phyloP scores from a whole-genome alignment of 2,797 vertebrate genomes.

The Molossus molossus region DNA sequence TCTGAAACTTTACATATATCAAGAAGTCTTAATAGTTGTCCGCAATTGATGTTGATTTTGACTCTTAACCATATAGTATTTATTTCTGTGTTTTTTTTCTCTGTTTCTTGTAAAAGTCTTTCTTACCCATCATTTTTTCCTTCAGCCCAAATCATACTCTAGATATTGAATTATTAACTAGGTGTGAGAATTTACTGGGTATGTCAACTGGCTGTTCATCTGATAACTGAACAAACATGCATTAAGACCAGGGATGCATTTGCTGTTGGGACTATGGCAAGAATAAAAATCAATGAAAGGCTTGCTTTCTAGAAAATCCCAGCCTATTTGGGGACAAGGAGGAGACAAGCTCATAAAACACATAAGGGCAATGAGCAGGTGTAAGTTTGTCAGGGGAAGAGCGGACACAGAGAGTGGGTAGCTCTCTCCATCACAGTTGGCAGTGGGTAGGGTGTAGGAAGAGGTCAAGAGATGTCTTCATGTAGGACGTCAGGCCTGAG shows the following conservation, averaged over 20 bases:
- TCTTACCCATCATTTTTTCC: neutral
- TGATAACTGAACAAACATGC: neutral
- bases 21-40: neutral
- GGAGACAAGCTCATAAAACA: neutral
- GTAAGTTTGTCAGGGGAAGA: neutral
- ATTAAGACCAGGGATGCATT: neutral
- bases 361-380: neutral
- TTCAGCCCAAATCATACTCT: neutral
- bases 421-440: neutral
- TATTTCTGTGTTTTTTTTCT: neutral
- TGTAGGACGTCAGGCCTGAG: neutral
- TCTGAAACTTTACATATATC: neutral
- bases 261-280: neutral
- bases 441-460: neutral
- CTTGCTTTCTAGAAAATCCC: neutral
- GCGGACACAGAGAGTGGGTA: neutral
- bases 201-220: neutral
- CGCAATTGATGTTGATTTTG: neutral
- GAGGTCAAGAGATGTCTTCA: neutral
- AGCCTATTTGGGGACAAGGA: neutral
- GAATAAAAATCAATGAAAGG: neutral
- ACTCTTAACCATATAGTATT: neutral
- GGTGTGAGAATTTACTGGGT: neutral
- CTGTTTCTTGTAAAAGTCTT: neutral
- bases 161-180: conserved; percentile 15